A percentile compares a stretch with the other conserved stretches of the same genome.
Evolutionary conservation across 2,797 vertebrate species (phyloP).

Genomic region (Gymnoscopelus braueri): DNA sequence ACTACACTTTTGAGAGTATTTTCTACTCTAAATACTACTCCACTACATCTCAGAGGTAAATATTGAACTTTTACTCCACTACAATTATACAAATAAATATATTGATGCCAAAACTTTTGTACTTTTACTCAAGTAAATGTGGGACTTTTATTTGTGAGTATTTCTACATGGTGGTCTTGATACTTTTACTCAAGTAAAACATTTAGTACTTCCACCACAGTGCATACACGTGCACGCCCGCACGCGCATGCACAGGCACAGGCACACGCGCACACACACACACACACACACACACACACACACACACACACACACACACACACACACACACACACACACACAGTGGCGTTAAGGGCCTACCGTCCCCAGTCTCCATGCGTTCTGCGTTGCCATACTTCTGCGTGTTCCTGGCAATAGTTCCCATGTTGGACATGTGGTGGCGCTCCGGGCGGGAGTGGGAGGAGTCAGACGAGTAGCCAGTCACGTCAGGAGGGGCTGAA

Average conservation of each 20-base stretch:
- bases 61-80: no score
- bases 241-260: not conserved
- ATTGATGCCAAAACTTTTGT: no score
- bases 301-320: constrained; percentile 1
- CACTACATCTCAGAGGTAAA: no score
- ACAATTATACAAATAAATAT: no score
- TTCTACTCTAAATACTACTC: no score
- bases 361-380: constrained; percentile 86
- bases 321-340: constrained; percentile 6
- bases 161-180: no score
- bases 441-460: constrained; percentile 82
- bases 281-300: constrained; percentile 1
- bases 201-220: no score
- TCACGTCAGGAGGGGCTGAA: constrained; percentile 96
- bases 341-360: constrained; percentile 46
- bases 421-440: constrained; percentile 84
- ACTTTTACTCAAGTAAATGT: no score
- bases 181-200: no score
- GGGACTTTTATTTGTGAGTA: no score
- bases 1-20: no score
- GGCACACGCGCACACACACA: constrained; percentile 31
- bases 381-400: constrained; percentile 95
- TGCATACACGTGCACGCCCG: no score
- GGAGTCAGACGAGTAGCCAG: constrained; percentile 96
- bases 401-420: constrained; percentile 88